Evolutionary conservation across 35 echinoderm and acorn worm genomes (phyloP).

Genomic region (Heliocidaris tuberculata): DNA sequence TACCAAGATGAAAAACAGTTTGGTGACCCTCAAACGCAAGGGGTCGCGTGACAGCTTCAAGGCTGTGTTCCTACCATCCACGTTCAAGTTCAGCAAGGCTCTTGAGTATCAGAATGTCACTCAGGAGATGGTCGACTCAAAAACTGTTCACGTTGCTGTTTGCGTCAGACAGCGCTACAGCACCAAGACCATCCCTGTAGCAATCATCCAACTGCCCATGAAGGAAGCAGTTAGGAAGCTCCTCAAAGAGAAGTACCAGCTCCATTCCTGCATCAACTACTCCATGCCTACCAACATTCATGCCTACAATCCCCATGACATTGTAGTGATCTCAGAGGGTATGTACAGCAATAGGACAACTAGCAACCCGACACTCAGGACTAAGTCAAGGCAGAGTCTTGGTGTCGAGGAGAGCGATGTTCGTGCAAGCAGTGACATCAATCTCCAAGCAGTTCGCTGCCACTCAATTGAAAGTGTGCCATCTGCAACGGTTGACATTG

Average conservation of each 20-base stretch:
- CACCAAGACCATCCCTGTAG: conserved; percentile 74
- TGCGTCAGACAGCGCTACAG: conserved; percentile 87
- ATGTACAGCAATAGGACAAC: conserved; percentile 83
- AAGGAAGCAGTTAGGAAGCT: conserved; percentile 88
- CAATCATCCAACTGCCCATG: conserved; percentile 80
- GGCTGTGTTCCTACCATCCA: conserved; percentile 83
- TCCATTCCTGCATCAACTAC: conserved; percentile 83
- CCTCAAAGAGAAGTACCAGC: conserved; percentile 68
- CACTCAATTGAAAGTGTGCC: conserved; percentile 90
- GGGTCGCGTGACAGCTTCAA: conserved; percentile 72
- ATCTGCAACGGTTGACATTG: conserved; percentile 54
- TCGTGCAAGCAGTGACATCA: conserved; percentile 82
- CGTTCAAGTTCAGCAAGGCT: conserved; percentile 84
- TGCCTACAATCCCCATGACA: conserved; percentile 79
- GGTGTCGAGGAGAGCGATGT: conserved; percentile 29
- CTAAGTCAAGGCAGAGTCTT: conserved; percentile 45
- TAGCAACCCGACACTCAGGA: conserved; percentile 79
- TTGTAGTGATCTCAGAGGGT: conserved; percentile 78
- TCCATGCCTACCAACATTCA: conserved; percentile 88
- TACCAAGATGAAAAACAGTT: conserved; percentile 62
- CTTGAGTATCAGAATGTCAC: conserved; percentile 89
- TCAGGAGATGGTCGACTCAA: conserved; percentile 65
- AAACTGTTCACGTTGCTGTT: conserved; percentile 82
- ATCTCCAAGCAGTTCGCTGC: conserved; percentile 68
- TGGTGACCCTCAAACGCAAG: conserved; percentile 80